phyloP scores from a whole-genome alignment of 2,888 invertebrate species.

The Hirudinaria manillensis region DNA sequence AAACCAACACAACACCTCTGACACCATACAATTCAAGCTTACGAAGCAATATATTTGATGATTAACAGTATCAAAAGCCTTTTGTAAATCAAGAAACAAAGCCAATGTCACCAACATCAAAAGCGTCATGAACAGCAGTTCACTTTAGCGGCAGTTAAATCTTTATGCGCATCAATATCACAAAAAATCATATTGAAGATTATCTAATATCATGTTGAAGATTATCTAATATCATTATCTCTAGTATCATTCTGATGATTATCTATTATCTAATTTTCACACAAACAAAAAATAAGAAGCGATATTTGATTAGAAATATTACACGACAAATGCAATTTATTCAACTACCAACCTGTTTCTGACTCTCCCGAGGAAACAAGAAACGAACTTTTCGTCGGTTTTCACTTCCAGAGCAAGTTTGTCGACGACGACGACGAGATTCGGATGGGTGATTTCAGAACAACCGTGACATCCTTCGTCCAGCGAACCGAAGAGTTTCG shows the following conservation, averaged over 20 bases:
- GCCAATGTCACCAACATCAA: too few relatives aligned
- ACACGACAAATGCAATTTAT: neutral
- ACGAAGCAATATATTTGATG: too few relatives aligned
- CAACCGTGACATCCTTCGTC: conserved; percentile 71
- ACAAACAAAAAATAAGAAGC: too few relatives aligned
- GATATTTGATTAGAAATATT: too few relatives aligned
- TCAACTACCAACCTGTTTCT: conserved; percentile 60
- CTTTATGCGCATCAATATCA: conserved; percentile 36
- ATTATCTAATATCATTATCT: too few relatives aligned
- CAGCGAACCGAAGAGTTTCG: conserved; percentile 66
- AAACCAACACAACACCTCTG: too few relatives aligned
- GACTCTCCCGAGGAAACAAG: conserved; percentile 66
- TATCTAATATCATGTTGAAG: neutral
- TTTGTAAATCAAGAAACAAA: too few relatives aligned
- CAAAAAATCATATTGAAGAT: conserved; percentile 33
- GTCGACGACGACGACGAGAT: conserved; percentile 71
- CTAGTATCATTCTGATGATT: too few relatives aligned
- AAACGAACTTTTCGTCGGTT: conserved; percentile 42
- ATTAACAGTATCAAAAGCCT: too few relatives aligned
- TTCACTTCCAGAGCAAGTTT: conserved; percentile 60
- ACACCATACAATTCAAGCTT: too few relatives aligned
- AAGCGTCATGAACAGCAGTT: too few relatives aligned
- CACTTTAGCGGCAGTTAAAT: neutral
- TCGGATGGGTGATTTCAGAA: conserved; percentile 67
- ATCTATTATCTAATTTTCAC: too few relatives aligned